These are phyloP conservation scores for Trogon surrucura DNA, from an alignment of 2,113 vertebrate species.

Conservation along the genomic window DNA sequence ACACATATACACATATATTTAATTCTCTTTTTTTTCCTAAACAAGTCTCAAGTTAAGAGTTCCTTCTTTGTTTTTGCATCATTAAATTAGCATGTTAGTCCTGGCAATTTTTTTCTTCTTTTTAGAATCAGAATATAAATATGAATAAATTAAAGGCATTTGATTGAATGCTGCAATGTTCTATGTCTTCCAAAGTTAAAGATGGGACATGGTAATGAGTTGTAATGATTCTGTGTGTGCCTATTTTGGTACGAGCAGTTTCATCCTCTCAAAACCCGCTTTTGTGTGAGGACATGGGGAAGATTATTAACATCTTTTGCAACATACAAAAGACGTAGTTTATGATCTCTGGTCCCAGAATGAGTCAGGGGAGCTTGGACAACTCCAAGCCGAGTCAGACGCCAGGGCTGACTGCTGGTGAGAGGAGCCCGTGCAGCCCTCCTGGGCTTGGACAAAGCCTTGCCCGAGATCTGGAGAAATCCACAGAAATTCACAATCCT, in stretches of 20 bases:
- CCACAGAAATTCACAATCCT: neutral
- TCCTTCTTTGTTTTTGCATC: neutral
- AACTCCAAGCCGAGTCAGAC: neutral
- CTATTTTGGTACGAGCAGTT: neutral
- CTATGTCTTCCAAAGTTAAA: neutral
- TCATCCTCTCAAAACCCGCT: neutral
- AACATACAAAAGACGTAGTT: neutral
- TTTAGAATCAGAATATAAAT: constrained; percentile 9
- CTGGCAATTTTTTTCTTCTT: neutral
- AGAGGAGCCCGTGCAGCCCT: neutral
- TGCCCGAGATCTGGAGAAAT: neutral
- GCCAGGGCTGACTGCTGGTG: neutral
- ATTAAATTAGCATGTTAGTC: constrained; percentile 31
- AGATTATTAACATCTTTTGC: neutral
- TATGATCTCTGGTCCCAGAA: neutral
- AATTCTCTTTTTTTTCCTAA: neutral
- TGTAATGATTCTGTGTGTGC: neutral
- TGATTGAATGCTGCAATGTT: constrained; percentile 1
- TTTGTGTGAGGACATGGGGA: neutral
- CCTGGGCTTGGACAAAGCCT: neutral
- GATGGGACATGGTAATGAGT: neutral
- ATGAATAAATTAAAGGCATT: constrained; percentile 22
- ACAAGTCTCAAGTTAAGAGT: constrained; percentile 11
- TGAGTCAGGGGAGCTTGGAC: neutral
- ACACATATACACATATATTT: constrained; percentile 47